Evolutionary conservation across 2,888 invertebrate genomes (phyloP).

Genomic region (Sipunculus nudus): DNA sequence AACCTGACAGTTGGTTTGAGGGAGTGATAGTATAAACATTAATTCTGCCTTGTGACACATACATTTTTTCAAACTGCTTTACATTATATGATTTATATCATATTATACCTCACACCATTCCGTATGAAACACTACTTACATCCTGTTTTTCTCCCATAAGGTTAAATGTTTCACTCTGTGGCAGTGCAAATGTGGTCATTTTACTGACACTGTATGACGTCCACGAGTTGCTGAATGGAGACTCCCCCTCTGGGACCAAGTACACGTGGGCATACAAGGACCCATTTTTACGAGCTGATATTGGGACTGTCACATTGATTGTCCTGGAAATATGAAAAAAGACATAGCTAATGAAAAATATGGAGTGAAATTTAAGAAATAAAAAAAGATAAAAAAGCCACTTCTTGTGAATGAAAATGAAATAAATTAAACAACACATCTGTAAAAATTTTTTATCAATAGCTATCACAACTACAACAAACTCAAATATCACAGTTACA

Average conservation of each 20-base stretch:
- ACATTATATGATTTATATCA: too few relatives aligned
- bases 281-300: conserved; percentile 83
- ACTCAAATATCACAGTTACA: too few relatives aligned
- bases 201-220: conserved; percentile 73
- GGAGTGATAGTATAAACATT: too few relatives aligned
- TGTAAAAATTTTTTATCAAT: neutral
- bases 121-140: conserved; percentile 1
- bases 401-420: too few relatives aligned
- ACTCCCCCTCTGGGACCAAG: conserved; percentile 68
- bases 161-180: conserved; percentile 74
- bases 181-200: conserved; percentile 79
- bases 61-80: too few relatives aligned
- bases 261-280: conserved; percentile 82
- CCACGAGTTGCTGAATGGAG: conserved; percentile 71
- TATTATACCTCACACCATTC: neutral
- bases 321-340: conserved; percentile 69
- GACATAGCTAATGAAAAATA: neutral
- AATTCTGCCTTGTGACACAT: too few relatives aligned
- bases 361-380: too few relatives aligned
- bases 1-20: too few relatives aligned
- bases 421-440: too few relatives aligned
- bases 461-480: neutral
- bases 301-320: conserved; percentile 77
- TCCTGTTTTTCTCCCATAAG: conserved; percentile 54
- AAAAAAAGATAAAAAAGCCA: too few relatives aligned